Conservation (phyloP, 2,888 invertebrate species). For the Diabrotica balteata region DNA sequence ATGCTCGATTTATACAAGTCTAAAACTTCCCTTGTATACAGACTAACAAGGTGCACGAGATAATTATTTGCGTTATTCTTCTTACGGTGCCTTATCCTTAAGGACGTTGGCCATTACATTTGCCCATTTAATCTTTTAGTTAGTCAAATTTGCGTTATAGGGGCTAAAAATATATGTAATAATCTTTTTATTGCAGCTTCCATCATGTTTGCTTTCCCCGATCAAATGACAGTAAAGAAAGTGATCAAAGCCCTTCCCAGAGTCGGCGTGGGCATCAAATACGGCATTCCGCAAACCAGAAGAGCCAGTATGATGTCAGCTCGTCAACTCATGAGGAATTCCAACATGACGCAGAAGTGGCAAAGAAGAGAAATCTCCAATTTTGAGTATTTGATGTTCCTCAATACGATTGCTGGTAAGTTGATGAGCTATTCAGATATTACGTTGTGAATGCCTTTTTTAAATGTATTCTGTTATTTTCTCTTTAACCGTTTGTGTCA, state of each 20-base stretch:
- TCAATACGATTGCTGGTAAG: slow-evolving; percentile 98
- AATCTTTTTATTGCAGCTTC: slow-evolving; percentile 71
- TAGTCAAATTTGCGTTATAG: too few relatives aligned
- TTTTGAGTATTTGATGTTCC: slow-evolving; percentile 99
- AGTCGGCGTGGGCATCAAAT: slow-evolving; percentile 99
- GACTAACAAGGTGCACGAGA: too few relatives aligned
- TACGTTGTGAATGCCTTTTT: too few relatives aligned
- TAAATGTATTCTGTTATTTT: too few relatives aligned
- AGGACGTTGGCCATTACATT: too few relatives aligned
- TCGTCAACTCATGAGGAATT: slow-evolving; percentile 97
- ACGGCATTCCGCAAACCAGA: slow-evolving; percentile 97
- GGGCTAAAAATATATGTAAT: not conserved
- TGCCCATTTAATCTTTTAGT: too few relatives aligned
- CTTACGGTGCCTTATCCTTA: too few relatives aligned
- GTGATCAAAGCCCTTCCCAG: slow-evolving; percentile 97
- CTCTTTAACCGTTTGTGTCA: too few relatives aligned
- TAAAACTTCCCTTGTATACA: too few relatives aligned
- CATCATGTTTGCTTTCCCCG: slow-evolving; percentile 98
- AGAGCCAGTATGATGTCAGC: slow-evolving; percentile 99
- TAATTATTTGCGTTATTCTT: too few relatives aligned
- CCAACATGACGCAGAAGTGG: slow-evolving; percentile 99
- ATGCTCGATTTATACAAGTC: too few relatives aligned
- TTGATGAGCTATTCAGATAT: slow-evolving; percentile 14
- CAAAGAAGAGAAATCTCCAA: slow-evolving; percentile 98
- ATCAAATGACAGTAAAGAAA: slow-evolving; percentile 96